A percentile compares a stretch with the other conserved stretches of the same genome.
phyloP scores from a whole-genome alignment of 2,797 vertebrate genomes.

The Eurystomus glaucurus region DNA sequence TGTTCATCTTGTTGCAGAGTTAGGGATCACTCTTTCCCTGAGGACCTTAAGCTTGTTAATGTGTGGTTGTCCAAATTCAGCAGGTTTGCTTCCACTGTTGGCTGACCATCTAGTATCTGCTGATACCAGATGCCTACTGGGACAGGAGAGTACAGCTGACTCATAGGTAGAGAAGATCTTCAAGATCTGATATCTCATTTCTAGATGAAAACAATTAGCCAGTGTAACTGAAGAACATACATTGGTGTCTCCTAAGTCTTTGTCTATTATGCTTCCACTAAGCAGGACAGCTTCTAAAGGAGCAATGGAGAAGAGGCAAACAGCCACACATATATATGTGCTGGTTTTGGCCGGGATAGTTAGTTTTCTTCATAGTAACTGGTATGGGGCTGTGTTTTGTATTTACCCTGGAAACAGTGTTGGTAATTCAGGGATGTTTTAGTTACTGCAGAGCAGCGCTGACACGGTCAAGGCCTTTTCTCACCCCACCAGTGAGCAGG shows the following conservation, averaged over 20 bases:
- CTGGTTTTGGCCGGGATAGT: not conserved
- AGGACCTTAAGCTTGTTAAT: not conserved
- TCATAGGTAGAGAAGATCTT: not conserved
- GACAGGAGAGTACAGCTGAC: not conserved
- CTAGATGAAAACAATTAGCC: not conserved
- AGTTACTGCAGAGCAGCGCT: accelerated
- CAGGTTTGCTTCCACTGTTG: not conserved
- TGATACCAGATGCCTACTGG: not conserved
- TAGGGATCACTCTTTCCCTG: not conserved
- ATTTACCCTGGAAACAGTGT: not conserved
- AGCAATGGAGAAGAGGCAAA: not conserved
- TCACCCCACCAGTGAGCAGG: accelerated
- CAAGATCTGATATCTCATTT: not conserved
- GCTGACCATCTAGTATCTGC: not conserved
- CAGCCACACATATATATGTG: not conserved
- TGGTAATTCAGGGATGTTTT: not conserved
- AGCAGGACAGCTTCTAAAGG: not conserved
- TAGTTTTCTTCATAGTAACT: not conserved
- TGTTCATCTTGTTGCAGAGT: not conserved
- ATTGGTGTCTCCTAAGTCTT: not conserved
- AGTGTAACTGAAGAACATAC: not conserved
- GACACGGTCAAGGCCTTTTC: not conserved
- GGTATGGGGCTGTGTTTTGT: accelerated
- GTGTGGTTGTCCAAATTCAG: not conserved
- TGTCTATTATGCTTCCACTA: not conserved